A percentile compares a stretch with the other conserved stretches of the same genome.
Evolutionary conservation across 2,113 vertebrate species (phyloP).

Genomic region (Pelecanoides urinatrix): DNA sequence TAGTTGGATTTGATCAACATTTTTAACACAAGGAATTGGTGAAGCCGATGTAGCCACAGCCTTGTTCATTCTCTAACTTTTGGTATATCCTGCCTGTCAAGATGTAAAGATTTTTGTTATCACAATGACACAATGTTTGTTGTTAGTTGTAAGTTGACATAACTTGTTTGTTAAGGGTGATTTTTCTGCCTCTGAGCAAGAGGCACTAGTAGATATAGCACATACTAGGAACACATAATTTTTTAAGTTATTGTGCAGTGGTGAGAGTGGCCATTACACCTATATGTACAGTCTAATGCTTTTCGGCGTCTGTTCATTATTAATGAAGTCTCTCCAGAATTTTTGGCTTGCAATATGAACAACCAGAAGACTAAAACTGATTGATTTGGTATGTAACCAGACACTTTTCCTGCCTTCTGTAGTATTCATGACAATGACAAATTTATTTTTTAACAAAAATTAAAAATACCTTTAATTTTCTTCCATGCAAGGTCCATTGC

Average conservation of each 20-base stretch:
- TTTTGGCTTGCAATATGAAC: not conserved
- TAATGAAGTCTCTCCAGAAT: not conserved
- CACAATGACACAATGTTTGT: not conserved
- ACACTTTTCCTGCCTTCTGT: not conserved
- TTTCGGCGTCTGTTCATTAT: not conserved
- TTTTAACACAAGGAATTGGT: not conserved
- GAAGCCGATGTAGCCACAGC: not conserved
- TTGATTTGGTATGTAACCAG: not conserved
- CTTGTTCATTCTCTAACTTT: not conserved
- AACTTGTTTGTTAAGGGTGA: not conserved
- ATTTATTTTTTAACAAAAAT: not conserved
- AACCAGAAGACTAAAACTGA: not conserved
- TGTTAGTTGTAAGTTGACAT: not conserved
- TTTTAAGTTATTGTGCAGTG: not conserved
- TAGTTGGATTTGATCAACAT: not conserved
- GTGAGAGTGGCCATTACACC: not conserved
- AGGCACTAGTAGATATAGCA: not conserved
- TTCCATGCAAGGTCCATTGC: not conserved
- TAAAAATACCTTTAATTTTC: not conserved
- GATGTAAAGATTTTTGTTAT: not conserved
- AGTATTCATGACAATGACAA: not conserved
- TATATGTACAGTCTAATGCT: not conserved
- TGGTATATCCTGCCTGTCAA: not conserved
- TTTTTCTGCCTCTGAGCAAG: not conserved
- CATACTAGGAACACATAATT: rapidly evolving